Percentiles rank a stretch among this genome's conserved stretches.
Conservation (phyloP, 2,888 invertebrate genomes). For the Gnatocerus cornutus region DNA sequence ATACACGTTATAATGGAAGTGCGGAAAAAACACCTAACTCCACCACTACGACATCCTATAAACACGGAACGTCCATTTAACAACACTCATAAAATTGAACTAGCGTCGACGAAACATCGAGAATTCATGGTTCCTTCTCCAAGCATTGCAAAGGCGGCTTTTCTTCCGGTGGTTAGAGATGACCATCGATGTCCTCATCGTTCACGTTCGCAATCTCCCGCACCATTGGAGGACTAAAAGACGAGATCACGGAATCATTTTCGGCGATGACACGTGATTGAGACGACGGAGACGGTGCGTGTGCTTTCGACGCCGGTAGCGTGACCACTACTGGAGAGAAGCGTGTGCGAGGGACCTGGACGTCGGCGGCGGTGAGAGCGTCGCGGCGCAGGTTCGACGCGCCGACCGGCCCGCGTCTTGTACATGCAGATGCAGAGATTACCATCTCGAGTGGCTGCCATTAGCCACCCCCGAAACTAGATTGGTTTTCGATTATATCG, state of each 20-base stretch:
- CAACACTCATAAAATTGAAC: slow-evolving; percentile 51
- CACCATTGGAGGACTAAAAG: slow-evolving; percentile 25
- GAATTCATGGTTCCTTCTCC: slow-evolving; percentile 42
- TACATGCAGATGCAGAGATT: slow-evolving; percentile 59
- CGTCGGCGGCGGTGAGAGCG: slow-evolving; percentile 50
- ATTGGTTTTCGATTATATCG: slow-evolving; percentile 58
- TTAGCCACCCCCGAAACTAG: slow-evolving; percentile 54
- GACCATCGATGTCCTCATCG: slow-evolving; percentile 48
- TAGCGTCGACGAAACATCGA: slow-evolving; percentile 48
- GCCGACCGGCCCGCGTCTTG: slow-evolving; percentile 53
- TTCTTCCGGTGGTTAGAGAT: slow-evolving; percentile 54
- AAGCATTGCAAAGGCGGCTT: slow-evolving; percentile 30
- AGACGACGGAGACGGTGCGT: slow-evolving; percentile 43
- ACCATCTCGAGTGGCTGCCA: slow-evolving; percentile 59
- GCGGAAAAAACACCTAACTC: slow-evolving; percentile 42
- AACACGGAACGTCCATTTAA: slow-evolving; percentile 49
- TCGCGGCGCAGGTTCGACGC: slow-evolving; percentile 50
- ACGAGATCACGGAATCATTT: background rate
- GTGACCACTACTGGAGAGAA: slow-evolving; percentile 59
- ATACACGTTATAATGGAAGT: slow-evolving; percentile 42
- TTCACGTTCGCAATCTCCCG: slow-evolving; percentile 16
- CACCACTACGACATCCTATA: slow-evolving; percentile 49
- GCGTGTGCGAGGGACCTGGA: slow-evolving; percentile 55
- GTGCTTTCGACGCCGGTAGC: slow-evolving; percentile 58
- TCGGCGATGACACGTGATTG: slow-evolving; percentile 14